phyloP scores from a whole-genome alignment of 1,140 invertebrate genomes.

The Nautilus pompilius region DNA sequence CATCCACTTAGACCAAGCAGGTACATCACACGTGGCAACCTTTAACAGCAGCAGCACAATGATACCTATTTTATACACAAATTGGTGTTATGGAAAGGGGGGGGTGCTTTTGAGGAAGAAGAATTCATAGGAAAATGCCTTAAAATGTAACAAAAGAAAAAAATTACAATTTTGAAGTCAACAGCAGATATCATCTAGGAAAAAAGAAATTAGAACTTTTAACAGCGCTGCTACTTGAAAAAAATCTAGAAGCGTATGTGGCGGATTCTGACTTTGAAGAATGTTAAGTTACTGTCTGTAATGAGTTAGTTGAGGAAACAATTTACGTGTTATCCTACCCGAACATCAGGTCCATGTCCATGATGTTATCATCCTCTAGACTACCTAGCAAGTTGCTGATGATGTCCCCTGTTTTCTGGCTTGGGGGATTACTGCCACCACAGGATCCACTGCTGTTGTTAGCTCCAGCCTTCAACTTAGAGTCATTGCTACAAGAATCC shows the following conservation, averaged over 20 bases:
- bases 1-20: no score
- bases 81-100: no score
- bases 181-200: background rate
- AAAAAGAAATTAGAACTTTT: background rate
- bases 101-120: background rate
- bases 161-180: background rate
- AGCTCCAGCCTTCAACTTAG: slow-evolving; percentile 22
- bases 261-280: no score
- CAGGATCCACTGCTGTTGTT: slow-evolving; percentile 16
- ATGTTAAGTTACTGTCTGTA: no score
- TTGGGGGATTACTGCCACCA: slow-evolving; percentile 3
- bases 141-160: background rate
- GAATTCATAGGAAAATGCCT: background rate
- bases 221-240: no score
- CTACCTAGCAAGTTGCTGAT: slow-evolving; percentile 34
- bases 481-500: slow-evolving; percentile 66
- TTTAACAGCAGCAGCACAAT: no score
- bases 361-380: slow-evolving; percentile 36
- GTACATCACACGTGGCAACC: no score
- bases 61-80: no score
- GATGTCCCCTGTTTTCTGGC: slow-evolving; percentile 33
- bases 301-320: no score
- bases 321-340: slow-evolving; percentile 21
- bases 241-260: no score
- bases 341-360: slow-evolving; percentile 37